Evolutionary conservation across 2,797 vertebrate genomes (phyloP), one percentile per base, ranked within the genome.

Genomic region (Rhinoraja longicauda): DNA sequence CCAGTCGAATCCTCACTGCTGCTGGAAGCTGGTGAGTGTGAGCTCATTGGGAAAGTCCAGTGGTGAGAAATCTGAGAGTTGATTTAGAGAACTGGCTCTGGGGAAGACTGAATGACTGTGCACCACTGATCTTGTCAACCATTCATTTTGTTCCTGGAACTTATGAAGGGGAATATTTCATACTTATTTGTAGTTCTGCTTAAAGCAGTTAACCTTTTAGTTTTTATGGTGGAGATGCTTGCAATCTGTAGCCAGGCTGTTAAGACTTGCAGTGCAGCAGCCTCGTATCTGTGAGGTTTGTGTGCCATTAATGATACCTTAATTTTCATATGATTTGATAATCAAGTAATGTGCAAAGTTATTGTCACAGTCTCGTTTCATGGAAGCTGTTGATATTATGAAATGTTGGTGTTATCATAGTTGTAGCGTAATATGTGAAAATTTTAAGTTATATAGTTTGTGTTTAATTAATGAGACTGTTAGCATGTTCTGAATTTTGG

Each of bases 21-120:
- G 97, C 98, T 0, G 98, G 98, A 79, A 99, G 98, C 97, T 97
- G 97, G 98, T 98, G 94, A 95, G 97, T 82, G 26, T n/a, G 39
- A 24, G 39, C 7, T 39, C 5, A 1, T 67, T 36, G 29, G 53
- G 73, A 26, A 10, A 75, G 70, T 3, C 67, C 21, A 21, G 13
- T 19, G 39, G n/a, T 73, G 24, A 12, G 29, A 17, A 72, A 73
- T 57, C 67, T 73, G 39, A 75, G 36, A 17, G 36, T 73, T 53
- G 67, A 29, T 26, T 57, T 57, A n/a, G 45, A 12, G 70, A 92
- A 17, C 24, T 75, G 26, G 2, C 39, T 75, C 70, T 73, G 39
- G 32, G 70, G 29, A 3, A 24, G 10, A 10, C 32, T 53, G 39
- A 29, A 77, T 32, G 24, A 53, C 21, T 8, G 64, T 92, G 29